A percentile compares a stretch with the other conserved stretches of the same genome.
Conservation (phyloP, 2,113 vertebrate genomes). For the Anhinga rufa region DNA sequence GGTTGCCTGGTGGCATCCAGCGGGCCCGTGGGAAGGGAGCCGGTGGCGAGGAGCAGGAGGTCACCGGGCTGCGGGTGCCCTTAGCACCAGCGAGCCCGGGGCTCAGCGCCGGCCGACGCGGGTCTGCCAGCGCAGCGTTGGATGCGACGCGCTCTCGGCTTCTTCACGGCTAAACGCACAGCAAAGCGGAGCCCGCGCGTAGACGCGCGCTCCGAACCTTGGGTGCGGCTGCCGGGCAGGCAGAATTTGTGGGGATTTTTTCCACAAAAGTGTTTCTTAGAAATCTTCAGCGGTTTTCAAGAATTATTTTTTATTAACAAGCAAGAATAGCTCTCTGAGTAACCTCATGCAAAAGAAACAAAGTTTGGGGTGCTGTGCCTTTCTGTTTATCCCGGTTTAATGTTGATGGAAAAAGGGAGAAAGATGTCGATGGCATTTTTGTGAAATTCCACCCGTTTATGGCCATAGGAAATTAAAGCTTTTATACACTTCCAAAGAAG, state of each 20-base stretch:
- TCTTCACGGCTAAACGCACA: rapidly evolving
- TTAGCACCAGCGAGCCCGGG: rapidly evolving
- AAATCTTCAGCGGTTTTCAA: background rate
- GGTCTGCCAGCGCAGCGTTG: too few relatives aligned
- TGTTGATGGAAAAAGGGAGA: background rate
- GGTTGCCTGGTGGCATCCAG: too few relatives aligned
- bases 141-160: rapidly evolving
- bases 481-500: background rate
- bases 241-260: too few relatives aligned
- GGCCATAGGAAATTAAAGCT: background rate
- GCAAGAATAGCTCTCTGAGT: background rate
- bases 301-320: background rate
- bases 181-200: background rate
- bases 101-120: background rate
- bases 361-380: rapidly evolving
- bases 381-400: background rate
- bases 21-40: background rate
- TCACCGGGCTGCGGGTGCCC: background rate
- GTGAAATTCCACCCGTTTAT: background rate
- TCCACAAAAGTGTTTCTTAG: background rate
- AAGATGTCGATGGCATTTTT: background rate
- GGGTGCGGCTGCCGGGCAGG: background rate
- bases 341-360: background rate
- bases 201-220: background rate
- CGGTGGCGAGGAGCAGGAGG: background rate